Conservation (phyloP, 2,888 invertebrate species). For the Caenorhabditis sp. region DNA sequence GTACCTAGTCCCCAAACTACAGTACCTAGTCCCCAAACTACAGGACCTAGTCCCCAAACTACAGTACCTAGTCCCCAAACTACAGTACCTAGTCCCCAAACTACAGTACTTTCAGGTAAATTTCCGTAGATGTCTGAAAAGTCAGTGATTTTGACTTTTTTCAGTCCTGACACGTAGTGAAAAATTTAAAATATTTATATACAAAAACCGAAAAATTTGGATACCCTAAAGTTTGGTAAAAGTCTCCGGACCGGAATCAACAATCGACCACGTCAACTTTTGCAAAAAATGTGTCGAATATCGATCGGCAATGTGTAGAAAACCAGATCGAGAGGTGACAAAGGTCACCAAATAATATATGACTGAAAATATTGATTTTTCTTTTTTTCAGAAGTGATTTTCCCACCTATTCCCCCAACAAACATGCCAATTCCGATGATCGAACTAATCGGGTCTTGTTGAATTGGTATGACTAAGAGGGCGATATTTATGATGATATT, state of each 20-base stretch:
- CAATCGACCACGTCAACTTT: slow-evolving; percentile 46
- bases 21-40: too few species aligned
- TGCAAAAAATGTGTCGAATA: slow-evolving; percentile 39
- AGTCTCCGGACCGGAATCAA: slow-evolving; percentile 32
- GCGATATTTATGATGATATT: slow-evolving; percentile 43
- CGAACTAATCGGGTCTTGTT: slow-evolving; percentile 41
- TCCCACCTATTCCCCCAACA: slow-evolving; percentile 40
- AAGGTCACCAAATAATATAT: slow-evolving; percentile 38
- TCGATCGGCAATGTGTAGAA: slow-evolving; percentile 19
- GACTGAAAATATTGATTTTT: slow-evolving; percentile 15
- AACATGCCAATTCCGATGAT: slow-evolving; percentile 48
- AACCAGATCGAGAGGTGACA: slow-evolving; percentile 14
- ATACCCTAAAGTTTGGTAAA: slow-evolving; percentile 14
- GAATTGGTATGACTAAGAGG: slow-evolving; percentile 46
- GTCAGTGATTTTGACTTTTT: too few species aligned
- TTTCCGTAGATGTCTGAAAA: too few species aligned
- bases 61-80: too few species aligned
- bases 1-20: too few species aligned
- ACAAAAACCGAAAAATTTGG: neutral
- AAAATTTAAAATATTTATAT: neutral
- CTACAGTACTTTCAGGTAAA: too few species aligned
- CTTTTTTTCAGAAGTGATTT: too few species aligned
- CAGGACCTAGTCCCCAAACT: too few species aligned
- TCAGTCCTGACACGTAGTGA: too few species aligned
- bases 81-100: too few species aligned